Base-by-base conservation (phyloP, 2,113 vertebrate species). In the Athene cunicularia region DNA sequence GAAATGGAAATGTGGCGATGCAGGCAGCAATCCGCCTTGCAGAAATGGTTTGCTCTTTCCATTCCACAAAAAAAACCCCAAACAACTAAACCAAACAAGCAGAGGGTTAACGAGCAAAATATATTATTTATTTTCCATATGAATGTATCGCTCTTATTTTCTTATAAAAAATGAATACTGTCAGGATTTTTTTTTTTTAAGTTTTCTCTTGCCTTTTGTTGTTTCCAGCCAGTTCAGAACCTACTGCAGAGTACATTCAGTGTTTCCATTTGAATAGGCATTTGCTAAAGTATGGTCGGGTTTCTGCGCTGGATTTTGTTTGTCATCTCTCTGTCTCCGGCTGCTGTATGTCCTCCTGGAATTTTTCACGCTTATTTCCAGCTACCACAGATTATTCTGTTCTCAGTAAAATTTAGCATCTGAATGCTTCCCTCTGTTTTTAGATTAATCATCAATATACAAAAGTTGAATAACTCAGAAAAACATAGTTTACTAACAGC, bases 81-180 rank as follows among this genome's bases (percentile, higher is more conserved):
- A 45, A 39, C 14, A 10, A 21, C 20, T 19, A 47, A 47, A 47
- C 45, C 45, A 18, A 45, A 45, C 45, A 39, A 39, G 39, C 41
- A 53, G 56, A 67, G 47, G 79, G 53, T 75, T 92, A 92, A 86
- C 62, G 75, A 95, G 80, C 23, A 58, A 88, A 88, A 84, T 82
- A 95, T 88, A 93, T 72, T 89, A 70, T 96, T 94, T 93, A 76
- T 96, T 94, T 95, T 95, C 77, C 26, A 11, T 72, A 81, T 2
- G 14, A 91, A 77, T 53, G 22, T 47, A 7, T 67, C n/a, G 59
- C 19, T 41, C 85, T 86, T 59, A 74, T 83, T 94, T 97, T 83
- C 86, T 52, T 88, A 90, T 76, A 28, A 96, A 96, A 96, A 91
- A 93, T 92, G 37, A 87, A 93, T 86, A 63, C 15, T 17, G 50